Evolutionary conservation across 2,797 vertebrate species (phyloP).

Genomic region (Enteromius mattozi): DNA sequence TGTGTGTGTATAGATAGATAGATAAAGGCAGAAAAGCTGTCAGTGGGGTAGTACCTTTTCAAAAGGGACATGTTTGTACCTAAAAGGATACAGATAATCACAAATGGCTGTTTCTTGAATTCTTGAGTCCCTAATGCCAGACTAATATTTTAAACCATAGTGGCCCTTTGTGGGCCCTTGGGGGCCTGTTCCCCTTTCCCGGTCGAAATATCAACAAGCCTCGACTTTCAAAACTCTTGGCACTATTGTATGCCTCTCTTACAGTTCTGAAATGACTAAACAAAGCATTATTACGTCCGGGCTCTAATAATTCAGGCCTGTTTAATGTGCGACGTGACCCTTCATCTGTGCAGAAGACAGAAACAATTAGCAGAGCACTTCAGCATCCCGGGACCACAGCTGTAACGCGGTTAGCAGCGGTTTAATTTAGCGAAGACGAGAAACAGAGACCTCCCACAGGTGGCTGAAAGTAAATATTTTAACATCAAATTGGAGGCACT

Average conservation of each 20-base stretch:
- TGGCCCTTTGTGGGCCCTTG: neutral
- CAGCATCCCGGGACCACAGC: conserved; percentile 29
- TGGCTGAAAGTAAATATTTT: conserved; percentile 62
- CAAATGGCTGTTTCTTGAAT: neutral
- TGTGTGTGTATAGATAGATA: too few relatives aligned
- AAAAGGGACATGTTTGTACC: too few relatives aligned
- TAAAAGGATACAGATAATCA: neutral
- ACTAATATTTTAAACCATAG: neutral
- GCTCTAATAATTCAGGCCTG: neutral
- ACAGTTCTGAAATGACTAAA: neutral
- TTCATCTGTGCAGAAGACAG: conserved; percentile 32
- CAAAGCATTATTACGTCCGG: neutral
- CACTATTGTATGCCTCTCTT: neutral
- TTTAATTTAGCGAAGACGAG: conserved; percentile 45
- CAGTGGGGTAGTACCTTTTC: too few relatives aligned
- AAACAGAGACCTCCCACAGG: conserved; percentile 50
- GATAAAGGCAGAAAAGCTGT: too few relatives aligned
- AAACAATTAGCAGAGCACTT: conserved; percentile 44
- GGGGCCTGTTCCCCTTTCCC: neutral
- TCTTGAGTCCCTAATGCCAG: neutral
- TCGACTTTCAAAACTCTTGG: neutral
- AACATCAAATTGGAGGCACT: conserved; percentile 57
- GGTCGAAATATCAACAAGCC: neutral
- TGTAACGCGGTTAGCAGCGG: conserved; percentile 39
- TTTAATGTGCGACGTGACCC: neutral